Evolutionary conservation across 2,888 invertebrate species (phyloP).

Genomic region (Eupithecia insigniata): DNA sequence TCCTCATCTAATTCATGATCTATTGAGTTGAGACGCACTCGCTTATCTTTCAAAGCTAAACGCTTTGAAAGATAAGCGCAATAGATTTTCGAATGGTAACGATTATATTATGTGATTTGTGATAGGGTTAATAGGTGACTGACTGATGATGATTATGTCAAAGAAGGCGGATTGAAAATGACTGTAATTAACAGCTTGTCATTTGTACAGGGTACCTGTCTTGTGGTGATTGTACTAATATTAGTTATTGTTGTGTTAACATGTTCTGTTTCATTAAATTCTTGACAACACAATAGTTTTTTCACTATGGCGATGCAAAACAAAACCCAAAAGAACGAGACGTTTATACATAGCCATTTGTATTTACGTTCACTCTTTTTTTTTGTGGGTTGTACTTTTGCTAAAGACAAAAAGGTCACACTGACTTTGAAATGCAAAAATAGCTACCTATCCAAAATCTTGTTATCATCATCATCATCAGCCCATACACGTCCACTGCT

Average conservation of each 20-base stretch:
- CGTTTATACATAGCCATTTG: neutral
- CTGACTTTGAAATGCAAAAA: neutral
- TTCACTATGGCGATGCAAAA: slow-evolving; percentile 12
- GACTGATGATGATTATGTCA: slow-evolving; percentile 1
- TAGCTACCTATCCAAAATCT: neutral
- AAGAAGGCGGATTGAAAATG: neutral
- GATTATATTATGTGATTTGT: neutral
- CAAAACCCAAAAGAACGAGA: slow-evolving; percentile 1
- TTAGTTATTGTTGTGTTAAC: slow-evolving; percentile 33
- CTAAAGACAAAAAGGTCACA: slow-evolving; percentile 21
- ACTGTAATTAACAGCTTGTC: slow-evolving; percentile 43
- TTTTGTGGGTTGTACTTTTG: neutral
- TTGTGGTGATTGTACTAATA: slow-evolving; percentile 13
- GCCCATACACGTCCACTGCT: too few relatives aligned
- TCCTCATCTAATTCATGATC: neutral
- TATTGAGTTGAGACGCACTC: neutral
- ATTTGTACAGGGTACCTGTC: slow-evolving; percentile 7
- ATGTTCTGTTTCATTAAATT: slow-evolving; percentile 30
- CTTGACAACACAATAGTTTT: slow-evolving; percentile 21
- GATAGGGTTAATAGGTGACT: neutral
- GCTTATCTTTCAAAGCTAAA: neutral
- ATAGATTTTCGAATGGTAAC: neutral
- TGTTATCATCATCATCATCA: too few relatives aligned
- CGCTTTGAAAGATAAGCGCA: too few relatives aligned
- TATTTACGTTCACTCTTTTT: neutral